A percentile compares a stretch with the other conserved stretches of the same genome.
phyloP scores from a whole-genome alignment of 2,113 vertebrate genomes.

The Muscicapa adusta region DNA sequence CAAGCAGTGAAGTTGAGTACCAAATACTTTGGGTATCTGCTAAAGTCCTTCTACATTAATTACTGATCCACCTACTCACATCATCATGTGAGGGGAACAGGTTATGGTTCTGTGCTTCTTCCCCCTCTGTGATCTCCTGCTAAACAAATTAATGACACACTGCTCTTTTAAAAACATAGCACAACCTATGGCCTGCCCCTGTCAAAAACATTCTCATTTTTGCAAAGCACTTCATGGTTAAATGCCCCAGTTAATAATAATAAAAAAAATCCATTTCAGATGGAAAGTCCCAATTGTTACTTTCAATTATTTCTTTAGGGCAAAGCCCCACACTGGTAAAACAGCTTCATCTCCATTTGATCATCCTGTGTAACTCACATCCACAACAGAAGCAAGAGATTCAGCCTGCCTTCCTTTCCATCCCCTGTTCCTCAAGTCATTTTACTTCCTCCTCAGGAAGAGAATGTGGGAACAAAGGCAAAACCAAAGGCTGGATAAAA shows the following conservation, averaged over 20 bases:
- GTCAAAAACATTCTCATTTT: neutral
- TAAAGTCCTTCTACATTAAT: neutral
- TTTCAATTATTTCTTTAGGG: neutral
- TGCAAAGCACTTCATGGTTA: neutral
- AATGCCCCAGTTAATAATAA: neutral
- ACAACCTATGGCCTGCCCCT: neutral
- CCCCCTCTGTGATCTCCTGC: neutral
- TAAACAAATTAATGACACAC: fast-evolving
- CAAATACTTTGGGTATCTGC: neutral
- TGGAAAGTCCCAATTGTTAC: neutral
- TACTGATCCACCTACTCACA: neutral
- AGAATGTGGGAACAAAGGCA: neutral
- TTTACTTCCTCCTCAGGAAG: neutral
- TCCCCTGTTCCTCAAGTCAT: neutral
- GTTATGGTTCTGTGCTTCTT: fast-evolving
- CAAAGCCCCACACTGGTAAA: neutral
- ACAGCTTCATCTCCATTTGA: neutral
- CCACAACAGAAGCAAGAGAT: neutral
- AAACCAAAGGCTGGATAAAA: neutral
- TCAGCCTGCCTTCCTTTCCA: neutral
- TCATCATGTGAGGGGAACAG: neutral
- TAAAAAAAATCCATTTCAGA: neutral
- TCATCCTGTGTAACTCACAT: neutral
- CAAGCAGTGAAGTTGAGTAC: neutral
- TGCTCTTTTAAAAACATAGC: neutral